Base-by-base conservation (phyloP, 2,113 vertebrate genomes). In the Synodontis membranacea region DNA sequence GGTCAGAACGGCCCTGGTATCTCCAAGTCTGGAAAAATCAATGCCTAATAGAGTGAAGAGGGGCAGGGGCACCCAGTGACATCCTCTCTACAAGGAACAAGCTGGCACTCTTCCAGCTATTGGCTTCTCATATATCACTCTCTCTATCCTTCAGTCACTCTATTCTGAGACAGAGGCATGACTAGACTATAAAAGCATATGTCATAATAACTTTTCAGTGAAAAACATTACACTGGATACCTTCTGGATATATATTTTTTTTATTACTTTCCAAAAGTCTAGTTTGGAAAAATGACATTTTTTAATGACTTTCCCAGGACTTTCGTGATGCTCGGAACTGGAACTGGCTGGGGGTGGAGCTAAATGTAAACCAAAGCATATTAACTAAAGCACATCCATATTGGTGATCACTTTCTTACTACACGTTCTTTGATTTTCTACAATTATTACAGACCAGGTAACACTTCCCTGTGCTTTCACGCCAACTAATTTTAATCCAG, bases 31-130 rank as follows among this genome's bases (percentile, higher is more conserved):
- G 39, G 42, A 64, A 82, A 82, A 82, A 82, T 66, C 81, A 66
- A 82, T 82, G 42, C n/a, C 81, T 66, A 34, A 83, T 66, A 83
- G 44, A 48, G 44, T 66, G 60, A 83, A 52, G 48, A 79, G 9
- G 48, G 50, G 48, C 76, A 79, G 42, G 60, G 60, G 58, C 56
- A 79, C 46, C 7, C 3, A 0, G 31, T 46, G 50, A 31, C 48
- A 37, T 56, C 25, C n/a, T 86, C 58, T 80, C 14, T 78, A 52
- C 46, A 78, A 10, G n/a, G 14, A 52, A 78, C 15, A 78, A 78
- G 31, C 76, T 54, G 76, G 17, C 48, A 54, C 23, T 52, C 48
- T 34, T 52, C n/a, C 15, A 79, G 17, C 34, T 56, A 6, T 60
- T 25, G 64, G 25, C 19, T 42, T 75, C 66, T 48, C 14, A 42